Base-by-base conservation (phyloP, 2,888 invertebrate species). In the Eristalinus aeneus region DNA sequence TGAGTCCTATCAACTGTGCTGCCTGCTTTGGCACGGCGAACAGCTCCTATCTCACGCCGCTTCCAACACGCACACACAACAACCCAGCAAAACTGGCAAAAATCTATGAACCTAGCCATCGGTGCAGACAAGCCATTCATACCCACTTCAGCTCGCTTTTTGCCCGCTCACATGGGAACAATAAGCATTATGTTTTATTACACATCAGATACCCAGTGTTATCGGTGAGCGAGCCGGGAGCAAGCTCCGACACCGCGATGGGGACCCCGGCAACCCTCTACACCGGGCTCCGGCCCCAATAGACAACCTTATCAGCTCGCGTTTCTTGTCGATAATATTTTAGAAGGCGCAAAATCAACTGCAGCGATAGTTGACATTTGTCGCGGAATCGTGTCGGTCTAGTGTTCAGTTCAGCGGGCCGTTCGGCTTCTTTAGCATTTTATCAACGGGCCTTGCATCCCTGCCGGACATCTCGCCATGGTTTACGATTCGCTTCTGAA, bases 401-500 rank as follows among this genome's bases (percentile, higher is more conserved):
- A 12, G 34, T 10, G 11, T 61, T 61, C 32, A 16, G 22, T 56
- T 56, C 20, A 10, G 56, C 16, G 27, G 27, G 27, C 16, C 16
- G 1, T 4, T 8, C 46, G 16, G 4, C 1, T 8, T 63, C 1
- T 5, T n/a, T 34, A 39, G 6, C 0, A 20, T n/a, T n/a, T 58
- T 39, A 16, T 58, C 23, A 10, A 68, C 31, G 74, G 12, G 58
- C 8, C n/a, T 60, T 34, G 34, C 34, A 63, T 32, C 54, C 23
- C 16, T 31, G 27, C 20, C 9, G 31, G 0, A n/a, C 39, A 12
- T 27, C 12, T 12, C 31, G 34, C 16, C 4, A 89, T 89, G 89
- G 88, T 88, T 1, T 82, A 88, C 34, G 89, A 88, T 16, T 88
- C 88, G 8, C 68, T 90, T 39, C 89, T 77, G 63, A 88, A 64